Percentiles rank a stretch among this genome's conserved stretches.
These are phyloP conservation scores for Scaptomyza hsui DNA, from an alignment of 1,140 invertebrate genomes.

Conservation along the genomic window DNA sequence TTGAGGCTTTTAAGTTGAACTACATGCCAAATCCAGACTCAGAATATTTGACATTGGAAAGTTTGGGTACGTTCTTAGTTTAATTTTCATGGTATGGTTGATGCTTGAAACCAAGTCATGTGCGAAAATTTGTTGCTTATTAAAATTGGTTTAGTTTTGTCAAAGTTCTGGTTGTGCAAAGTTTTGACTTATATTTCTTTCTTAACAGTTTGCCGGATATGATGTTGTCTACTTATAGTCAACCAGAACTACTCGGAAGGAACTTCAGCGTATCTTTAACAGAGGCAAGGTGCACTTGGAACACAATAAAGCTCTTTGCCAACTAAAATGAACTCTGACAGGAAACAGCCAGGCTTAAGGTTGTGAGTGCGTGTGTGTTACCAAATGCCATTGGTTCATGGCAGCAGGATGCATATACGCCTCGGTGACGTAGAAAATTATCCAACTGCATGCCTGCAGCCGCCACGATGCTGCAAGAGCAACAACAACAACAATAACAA, in stretches of 20 bases:
- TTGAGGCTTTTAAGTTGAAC: too few relatives aligned
- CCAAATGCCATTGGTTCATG: slow-evolving; percentile 2
- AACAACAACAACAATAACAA: slow-evolving; percentile 2
- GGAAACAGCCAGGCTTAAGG: neutral
- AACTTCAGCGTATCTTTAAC: neutral
- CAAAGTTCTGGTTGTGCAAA: too few relatives aligned
- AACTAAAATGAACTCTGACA: neutral
- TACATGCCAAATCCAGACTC: too few relatives aligned
- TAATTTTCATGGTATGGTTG: too few relatives aligned
- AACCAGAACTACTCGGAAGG: neutral
- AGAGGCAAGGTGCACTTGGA: neutral
- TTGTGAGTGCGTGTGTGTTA: neutral
- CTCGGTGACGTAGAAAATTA: slow-evolving; percentile 48
- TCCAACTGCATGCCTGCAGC: slow-evolving; percentile 17
- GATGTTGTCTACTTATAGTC: neutral
- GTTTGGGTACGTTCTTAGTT: too few relatives aligned
- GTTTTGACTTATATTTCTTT: too few relatives aligned
- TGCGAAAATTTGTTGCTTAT: too few relatives aligned
- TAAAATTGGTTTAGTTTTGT: too few relatives aligned
- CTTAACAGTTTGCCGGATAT: too few relatives aligned
- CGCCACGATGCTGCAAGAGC: neutral
- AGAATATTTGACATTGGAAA: too few relatives aligned
- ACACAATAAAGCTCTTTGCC: neutral
- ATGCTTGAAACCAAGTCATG: too few relatives aligned
- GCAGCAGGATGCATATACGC: neutral